Conservation (phyloP, 2,113 vertebrate species). For the Sigmodon hispidus region DNA sequence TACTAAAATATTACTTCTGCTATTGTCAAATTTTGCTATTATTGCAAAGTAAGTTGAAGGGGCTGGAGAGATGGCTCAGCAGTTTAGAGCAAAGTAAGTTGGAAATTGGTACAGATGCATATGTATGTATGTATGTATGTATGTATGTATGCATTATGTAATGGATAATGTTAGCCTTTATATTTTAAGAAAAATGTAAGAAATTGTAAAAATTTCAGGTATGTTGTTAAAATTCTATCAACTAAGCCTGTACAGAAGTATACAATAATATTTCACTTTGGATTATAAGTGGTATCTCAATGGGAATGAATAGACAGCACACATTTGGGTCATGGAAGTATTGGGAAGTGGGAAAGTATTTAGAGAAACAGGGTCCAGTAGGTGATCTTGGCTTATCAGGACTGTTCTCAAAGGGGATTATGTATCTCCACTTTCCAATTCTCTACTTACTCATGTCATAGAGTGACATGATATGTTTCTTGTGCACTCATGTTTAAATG, state of each 20-base stretch:
- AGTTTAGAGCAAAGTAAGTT: not conserved
- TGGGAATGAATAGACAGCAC: rapidly evolving
- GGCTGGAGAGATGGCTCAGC: no score
- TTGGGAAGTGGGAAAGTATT: not conserved
- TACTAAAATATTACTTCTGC: not conserved
- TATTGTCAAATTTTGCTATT: conserved; percentile 5
- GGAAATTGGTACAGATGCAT: not conserved
- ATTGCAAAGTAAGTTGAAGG: not conserved
- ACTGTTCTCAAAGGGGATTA: not conserved
- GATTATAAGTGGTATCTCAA: not conserved
- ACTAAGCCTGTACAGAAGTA: not conserved
- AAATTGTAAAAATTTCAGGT: not conserved
- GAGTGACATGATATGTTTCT: no score
- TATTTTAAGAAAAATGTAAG: not conserved
- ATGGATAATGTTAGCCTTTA: rapidly evolving
- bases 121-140: no score
- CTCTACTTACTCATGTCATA: not conserved
- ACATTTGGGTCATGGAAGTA: not conserved
- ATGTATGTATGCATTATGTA: no score
- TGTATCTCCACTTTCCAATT: not conserved
- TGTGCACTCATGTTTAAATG: not conserved
- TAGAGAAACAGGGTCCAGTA: not conserved
- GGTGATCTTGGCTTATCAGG: not conserved
- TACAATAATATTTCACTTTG: not conserved
- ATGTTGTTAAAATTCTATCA: not conserved